Base-by-base conservation (phyloP, 1,140 invertebrate species). In the Mactra quadrangularis region DNA sequence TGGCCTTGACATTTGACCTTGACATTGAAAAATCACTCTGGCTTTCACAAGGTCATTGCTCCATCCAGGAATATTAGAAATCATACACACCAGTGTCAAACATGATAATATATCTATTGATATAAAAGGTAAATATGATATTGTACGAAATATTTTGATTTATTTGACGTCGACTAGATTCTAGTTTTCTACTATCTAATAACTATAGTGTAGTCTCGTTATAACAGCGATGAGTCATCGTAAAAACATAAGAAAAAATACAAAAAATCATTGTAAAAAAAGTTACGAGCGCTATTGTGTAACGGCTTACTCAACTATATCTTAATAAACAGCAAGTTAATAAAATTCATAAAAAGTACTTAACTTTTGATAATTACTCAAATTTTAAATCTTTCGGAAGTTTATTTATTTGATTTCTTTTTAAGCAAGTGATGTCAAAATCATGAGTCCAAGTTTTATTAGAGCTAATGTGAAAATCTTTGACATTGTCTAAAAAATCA, bases 201-300 rank as follows among this genome's bases (percentile, higher is more conserved):
- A 68, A 47, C 41, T 68, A 68, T 3, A 62, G 3, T 45, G 27
- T 31, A 22, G 64, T 68, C 64, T 50, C 64, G 64, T 68, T 68
- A 41, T 29, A 9, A 47, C n/a, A n/a, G 3, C 17, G 35, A 33
- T 62, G 59, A 62, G 59, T 62, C 17, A 38, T 13, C 59, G 17
- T 7, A 4, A 31, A 3, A 35, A 29, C 6, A 57, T 27, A 57
- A 57, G 27, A 57, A 1, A 9, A 11, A 57, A 57, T 13, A 19
- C 3, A 27, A 33, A n/a, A n/a, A n/a, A n/a, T n/a, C n/a, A n/a
- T n/a, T n/a, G n/a, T n/a, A n/a, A n/a, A n/a, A n/a, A n/a, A n/a
- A n/a, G n/a, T n/a, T n/a, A n/a, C n/a, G n/a, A n/a, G n/a, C n/a
- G n/a, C n/a, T n/a, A n/a, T n/a, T n/a, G n/a, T n/a, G n/a, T n/a